A percentile compares a stretch with the other conserved stretches of the same genome.
These are phyloP conservation scores for Mimachlamys varia DNA, from an alignment of 2,888 invertebrate species.

Conservation along the genomic window DNA sequence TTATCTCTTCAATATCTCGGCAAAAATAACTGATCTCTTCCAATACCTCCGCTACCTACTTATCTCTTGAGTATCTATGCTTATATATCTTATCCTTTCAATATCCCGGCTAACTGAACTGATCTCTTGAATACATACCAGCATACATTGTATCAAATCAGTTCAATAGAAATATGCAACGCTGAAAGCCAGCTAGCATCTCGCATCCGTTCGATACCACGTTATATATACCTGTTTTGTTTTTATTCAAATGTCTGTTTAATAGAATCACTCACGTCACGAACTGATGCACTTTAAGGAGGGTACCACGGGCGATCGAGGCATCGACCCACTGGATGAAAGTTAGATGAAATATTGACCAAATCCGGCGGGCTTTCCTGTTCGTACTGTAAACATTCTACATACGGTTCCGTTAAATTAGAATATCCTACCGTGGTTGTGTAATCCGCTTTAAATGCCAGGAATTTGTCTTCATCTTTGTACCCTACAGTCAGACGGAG, in stretches of 20 bases:
- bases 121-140: not conserved
- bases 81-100: not conserved
- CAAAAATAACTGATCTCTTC: not conserved
- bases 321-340: not conserved
- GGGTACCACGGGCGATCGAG: not conserved
- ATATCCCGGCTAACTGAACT: not conserved
- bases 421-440: not conserved
- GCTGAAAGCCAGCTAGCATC: no score
- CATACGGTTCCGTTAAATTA: not conserved
- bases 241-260: no score
- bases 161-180: no score
- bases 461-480: not conserved
- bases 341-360: not conserved
- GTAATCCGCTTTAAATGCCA: not conserved
- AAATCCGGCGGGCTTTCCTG: no score
- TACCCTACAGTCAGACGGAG: not conserved
- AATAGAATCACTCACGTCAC: not conserved
- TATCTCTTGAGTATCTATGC: no score
- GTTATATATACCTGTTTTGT: no score
- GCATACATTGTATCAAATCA: no score
- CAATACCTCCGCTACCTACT: no score
- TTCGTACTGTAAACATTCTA: not conserved
- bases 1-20: not conserved
- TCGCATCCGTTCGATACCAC: no score
- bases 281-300: not conserved